Evolutionary conservation across 2,113 vertebrate species (phyloP).

Genomic region (Nibea albiflora): DNA sequence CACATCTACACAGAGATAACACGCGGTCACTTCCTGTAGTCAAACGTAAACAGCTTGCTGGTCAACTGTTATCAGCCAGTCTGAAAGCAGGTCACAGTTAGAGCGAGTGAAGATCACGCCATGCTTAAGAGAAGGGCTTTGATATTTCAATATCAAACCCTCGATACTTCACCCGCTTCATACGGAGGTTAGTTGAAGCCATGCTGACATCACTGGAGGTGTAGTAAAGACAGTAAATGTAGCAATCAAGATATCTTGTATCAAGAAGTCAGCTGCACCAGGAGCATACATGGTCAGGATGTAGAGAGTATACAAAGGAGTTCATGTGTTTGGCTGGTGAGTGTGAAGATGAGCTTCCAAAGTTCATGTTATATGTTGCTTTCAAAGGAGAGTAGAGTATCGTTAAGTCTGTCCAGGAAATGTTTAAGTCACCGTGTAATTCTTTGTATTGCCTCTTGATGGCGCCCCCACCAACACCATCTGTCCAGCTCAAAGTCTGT

Average conservation of each 20-base stretch:
- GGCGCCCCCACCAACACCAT: constrained; percentile 49
- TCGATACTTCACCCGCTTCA: background rate
- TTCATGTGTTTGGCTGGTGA: background rate
- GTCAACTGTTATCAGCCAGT: background rate
- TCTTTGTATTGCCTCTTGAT: constrained; percentile 57
- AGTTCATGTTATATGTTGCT: background rate
- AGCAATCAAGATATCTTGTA: background rate
- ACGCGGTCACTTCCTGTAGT: background rate
- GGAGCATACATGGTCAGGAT: background rate
- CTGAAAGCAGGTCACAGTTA: constrained; percentile 14
- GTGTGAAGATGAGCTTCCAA: background rate
- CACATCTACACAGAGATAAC: constrained; percentile 72
- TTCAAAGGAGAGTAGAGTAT: background rate
- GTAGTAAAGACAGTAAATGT: constrained; percentile 21
- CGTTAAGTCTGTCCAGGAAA: background rate
- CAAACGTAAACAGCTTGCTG: background rate
- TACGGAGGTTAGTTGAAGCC: constrained; percentile 49
- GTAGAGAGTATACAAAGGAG: background rate
- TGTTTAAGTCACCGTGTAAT: constrained; percentile 34
- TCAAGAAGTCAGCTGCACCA: constrained; percentile 25
- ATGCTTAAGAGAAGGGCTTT: constrained; percentile 43
- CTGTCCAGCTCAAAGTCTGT: background rate
- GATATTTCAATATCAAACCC: background rate
- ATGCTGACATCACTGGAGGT: constrained; percentile 38
- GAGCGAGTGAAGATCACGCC: constrained; percentile 20